A percentile compares a stretch with the other conserved stretches of the same genome.
Evolutionary conservation across 2,888 invertebrate species (phyloP).

Genomic region (Sepiola atlantica): DNA sequence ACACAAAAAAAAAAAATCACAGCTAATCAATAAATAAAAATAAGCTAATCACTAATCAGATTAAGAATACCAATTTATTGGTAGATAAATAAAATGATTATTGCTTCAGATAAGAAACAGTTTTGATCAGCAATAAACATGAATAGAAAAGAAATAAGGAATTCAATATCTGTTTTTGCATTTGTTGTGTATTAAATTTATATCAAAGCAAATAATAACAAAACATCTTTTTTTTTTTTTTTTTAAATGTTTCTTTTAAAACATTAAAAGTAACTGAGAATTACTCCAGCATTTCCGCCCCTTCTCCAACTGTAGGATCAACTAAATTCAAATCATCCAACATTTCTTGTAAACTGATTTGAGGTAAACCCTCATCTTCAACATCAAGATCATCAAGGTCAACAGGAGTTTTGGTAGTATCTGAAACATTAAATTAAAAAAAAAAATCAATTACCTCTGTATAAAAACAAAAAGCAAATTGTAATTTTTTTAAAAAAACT

Average conservation of each 20-base stretch:
- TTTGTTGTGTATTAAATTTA: background rate
- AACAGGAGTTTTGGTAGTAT: slow-evolving; percentile 61
- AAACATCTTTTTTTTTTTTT: background rate
- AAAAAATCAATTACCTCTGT: background rate
- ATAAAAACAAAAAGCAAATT: background rate
- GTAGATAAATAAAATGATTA: background rate
- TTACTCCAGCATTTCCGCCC: slow-evolving; percentile 63
- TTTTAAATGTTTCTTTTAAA: too few relatives aligned
- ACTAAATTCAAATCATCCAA: slow-evolving; percentile 74
- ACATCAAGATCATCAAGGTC: slow-evolving; percentile 56
- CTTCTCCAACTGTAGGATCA: slow-evolving; percentile 77
- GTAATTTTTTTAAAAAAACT: background rate
- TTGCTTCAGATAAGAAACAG: background rate
- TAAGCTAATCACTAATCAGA: background rate
- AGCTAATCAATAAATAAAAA: too few relatives aligned
- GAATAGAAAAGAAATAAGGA: too few relatives aligned
- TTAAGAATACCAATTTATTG: background rate
- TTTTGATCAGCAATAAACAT: background rate
- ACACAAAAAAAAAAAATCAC: too few relatives aligned
- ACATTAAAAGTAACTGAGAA: background rate
- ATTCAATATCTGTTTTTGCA: too few relatives aligned
- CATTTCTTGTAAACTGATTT: slow-evolving; percentile 74
- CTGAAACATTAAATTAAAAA: slow-evolving; percentile 51
- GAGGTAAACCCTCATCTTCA: slow-evolving; percentile 70
- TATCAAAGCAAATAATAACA: background rate